Conservation (phyloP, 2,888 invertebrate genomes). For the Melieria picta region DNA sequence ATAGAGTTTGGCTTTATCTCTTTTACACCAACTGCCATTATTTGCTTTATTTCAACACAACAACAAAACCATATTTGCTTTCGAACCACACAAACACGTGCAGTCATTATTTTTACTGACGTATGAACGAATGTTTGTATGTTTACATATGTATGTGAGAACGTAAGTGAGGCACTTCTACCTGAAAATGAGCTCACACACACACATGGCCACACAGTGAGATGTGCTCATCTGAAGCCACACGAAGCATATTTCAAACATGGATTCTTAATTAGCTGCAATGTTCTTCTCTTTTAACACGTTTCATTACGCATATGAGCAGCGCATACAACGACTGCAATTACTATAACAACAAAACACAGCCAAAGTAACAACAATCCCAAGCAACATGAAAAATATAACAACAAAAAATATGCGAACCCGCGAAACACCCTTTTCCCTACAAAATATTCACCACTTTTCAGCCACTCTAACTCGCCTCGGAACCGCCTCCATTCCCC, state of each 20-base stretch:
- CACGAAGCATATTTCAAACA: slow-evolving; percentile 55
- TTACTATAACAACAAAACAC: no score
- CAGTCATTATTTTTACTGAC: slow-evolving; percentile 19
- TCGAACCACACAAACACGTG: slow-evolving; percentile 28
- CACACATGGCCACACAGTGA: slow-evolving; percentile 12
- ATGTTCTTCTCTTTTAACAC: slow-evolving; percentile 49
- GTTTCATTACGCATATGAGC: slow-evolving; percentile 40
- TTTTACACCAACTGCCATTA: no score
- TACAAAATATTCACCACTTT: no score
- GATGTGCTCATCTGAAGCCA: not conserved
- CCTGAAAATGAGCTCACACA: not conserved
- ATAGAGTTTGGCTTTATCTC: no score
- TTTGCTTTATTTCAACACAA: no score
- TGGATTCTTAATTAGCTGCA: slow-evolving; percentile 62
- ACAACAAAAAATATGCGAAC: no score
- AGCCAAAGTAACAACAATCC: no score
- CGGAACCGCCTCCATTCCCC: no score
- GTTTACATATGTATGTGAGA: not conserved
- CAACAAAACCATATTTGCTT: slow-evolving; percentile 2
- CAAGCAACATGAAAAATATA: no score
- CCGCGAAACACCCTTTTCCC: no score
- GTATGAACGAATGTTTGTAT: not conserved
- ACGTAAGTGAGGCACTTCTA: not conserved
- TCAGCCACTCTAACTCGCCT: no score
- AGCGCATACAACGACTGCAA: no score